Evolutionary conservation across 2,888 invertebrate species (phyloP), one percentile per base, ranked within the genome.

Genomic region (Baronia brevicornis): DNA sequence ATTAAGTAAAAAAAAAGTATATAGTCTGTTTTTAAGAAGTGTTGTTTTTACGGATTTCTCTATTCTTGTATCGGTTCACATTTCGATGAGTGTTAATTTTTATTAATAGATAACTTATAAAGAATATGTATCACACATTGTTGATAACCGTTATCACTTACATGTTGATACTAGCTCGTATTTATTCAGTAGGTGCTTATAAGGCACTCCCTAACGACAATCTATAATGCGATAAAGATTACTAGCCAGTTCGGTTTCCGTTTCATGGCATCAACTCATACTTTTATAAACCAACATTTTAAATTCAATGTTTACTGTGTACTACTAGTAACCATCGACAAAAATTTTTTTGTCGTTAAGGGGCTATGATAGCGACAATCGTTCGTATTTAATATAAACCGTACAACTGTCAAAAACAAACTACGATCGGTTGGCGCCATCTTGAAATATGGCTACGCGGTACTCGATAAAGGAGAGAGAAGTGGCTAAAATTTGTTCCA

Each of bases 401-500:
- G 9, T 21, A 15, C 21, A 37, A 21, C 33, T 42, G 43, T 44
- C 49, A 43, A 38, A 39, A 33, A 37, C 46, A 38, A 35, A 32
- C 28, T 27, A 26, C 23, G 19, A 23, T 24, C 24, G 25, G 21
- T 30, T 25, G 36, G 31, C 32, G 29, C 32, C 36, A 27, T 28
- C 17, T 28, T 44, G 45, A 45, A 47, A 42, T 45, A 43, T 41
- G 39, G 43, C 26, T 12, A 20, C 34, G 30, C 36, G 37, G 15
- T 26, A 34, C 33, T 19, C 25, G 25, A 29, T 25, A 33, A 36
- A 29, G 24, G 10, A 15, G 30, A 6, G 8, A 8, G 14, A 25
- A 32, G 24, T 28, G 13, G 11, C 15, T 5, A 14, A 28, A 28
- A 28, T 28, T 11, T 28, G 17, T 22, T 17, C 9, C 15, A 5